These are phyloP conservation scores for Atherinomorus stipes DNA, from an alignment of 2,113 vertebrate genomes.

Conservation along the genomic window DNA sequence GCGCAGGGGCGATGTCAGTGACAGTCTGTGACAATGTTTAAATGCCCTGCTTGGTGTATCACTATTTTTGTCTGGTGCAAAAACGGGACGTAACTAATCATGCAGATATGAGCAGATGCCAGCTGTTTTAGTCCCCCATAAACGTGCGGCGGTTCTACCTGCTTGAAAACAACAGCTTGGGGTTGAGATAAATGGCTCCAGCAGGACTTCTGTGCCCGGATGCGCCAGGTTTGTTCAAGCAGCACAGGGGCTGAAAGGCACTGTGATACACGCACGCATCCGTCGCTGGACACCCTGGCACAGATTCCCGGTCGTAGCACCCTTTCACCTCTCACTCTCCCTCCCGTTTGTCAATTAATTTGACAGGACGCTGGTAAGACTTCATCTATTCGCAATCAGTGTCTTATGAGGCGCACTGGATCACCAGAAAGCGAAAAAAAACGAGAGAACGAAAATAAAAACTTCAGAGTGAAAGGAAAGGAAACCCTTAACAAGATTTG, in stretches of 20 bases:
- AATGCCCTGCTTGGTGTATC: constrained; percentile 31
- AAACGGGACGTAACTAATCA: constrained; percentile 38
- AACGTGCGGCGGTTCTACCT: constrained; percentile 1
- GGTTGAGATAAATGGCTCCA: constrained; percentile 53
- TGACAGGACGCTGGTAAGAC: constrained; percentile 31
- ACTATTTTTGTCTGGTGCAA: constrained; percentile 41
- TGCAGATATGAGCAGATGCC: constrained; percentile 37
- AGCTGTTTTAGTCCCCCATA: constrained; percentile 16
- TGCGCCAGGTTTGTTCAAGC: constrained; percentile 55
- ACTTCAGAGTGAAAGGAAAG: not conserved
- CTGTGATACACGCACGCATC: constrained; percentile 40
- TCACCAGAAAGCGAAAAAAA: not conserved
- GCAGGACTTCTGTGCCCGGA: constrained; percentile 35
- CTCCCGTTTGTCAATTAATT: constrained; percentile 20
- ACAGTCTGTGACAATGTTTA: constrained; percentile 56
- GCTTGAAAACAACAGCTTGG: constrained; percentile 16
- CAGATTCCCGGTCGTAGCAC: constrained; percentile 19
- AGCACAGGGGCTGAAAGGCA: constrained; percentile 48
- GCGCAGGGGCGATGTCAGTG: constrained; percentile 60
- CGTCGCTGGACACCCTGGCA: constrained; percentile 31
- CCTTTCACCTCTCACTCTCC: not conserved
- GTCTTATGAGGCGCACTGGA: constrained; percentile 4
- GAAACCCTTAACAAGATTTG: constrained; percentile 26
- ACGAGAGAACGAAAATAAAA: too few relatives aligned
- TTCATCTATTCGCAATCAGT: constrained; percentile 26